Evolutionary conservation across 1,140 invertebrate species (phyloP).

Genomic region (Euschistus heros): DNA sequence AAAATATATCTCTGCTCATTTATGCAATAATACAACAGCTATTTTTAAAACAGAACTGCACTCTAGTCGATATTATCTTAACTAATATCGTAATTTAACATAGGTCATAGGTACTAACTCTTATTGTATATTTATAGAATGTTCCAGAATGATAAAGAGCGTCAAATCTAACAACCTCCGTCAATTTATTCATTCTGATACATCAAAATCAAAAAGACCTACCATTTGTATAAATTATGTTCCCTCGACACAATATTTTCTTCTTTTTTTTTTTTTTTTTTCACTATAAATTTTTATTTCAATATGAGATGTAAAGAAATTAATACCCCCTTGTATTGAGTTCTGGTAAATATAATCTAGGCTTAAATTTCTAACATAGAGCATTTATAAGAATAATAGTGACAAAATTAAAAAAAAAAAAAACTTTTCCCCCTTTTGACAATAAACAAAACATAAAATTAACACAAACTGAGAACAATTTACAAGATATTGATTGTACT

Average conservation of each 20-base stretch:
- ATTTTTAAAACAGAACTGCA: conserved; percentile 22
- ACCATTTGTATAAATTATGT: conserved; percentile 10
- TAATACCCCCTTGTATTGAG: conserved; percentile 18
- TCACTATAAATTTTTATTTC: conserved; percentile 7
- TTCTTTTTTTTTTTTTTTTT: conserved; percentile 7
- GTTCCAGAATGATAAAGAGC: conserved; percentile 16
- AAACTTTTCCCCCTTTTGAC: neutral
- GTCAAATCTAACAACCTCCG: neutral
- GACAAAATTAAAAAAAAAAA: neutral
- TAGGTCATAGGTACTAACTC: conserved; percentile 21
- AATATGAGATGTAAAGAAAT: conserved; percentile 18
- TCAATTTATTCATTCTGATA: conserved; percentile 9
- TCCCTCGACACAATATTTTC: conserved; percentile 7
- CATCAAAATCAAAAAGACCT: conserved; percentile 16
- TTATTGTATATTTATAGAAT: conserved; percentile 17
- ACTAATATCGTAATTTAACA: conserved; percentile 10
- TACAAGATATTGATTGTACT: conserved; percentile 16
- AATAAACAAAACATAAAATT: neutral
- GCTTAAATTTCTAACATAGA: conserved; percentile 6
- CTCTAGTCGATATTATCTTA: conserved; percentile 20
- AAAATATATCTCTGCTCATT: conserved; percentile 26
- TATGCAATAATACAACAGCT: conserved; percentile 26
- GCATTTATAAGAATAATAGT: neutral
- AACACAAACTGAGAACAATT: neutral
- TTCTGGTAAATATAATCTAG: conserved; percentile 6